Base-by-base conservation (phyloP, 2,888 invertebrate genomes). In the Pimpla rufipes region DNA sequence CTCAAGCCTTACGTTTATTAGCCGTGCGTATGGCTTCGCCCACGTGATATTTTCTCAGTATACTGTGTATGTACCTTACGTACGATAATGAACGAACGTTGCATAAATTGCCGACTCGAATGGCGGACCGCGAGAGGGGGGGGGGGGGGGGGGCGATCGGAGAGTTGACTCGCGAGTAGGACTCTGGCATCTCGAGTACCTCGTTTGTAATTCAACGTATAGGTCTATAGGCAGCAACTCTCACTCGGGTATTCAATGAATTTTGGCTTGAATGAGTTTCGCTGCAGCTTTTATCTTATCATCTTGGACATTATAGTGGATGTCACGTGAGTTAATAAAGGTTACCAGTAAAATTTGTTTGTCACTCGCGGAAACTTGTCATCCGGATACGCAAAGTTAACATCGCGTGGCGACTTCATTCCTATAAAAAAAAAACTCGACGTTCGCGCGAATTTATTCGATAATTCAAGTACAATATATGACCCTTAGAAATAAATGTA, bases 61-160 rank as follows among this genome's bases (percentile, higher is more conserved):
- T 71, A 82, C 57, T 13, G 35, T 6, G 6, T 35, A 59, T 6
- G 6, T 35, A 59, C 57, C 35, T 59, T 59, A 59, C 57, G 57
- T 59, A 86, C 85, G 85, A 85, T 85, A 81, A 85, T 73, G 68
- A 79, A 79, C 62, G 81, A 87, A 87, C 81, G 75, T 80, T 79
- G 76, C 83, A 85, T 86, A 87, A 85, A 87, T 86, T 85, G 79
- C n/a, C 81, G 68, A 64, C 52, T 75, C 47, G 29, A 50, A 67
- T 29, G 29, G 2, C 29, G 3, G 29, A 29, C 3, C 29, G 5
- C 3, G 29, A 29, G 5, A 5, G 29, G 29, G 29, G 29, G 29
- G 29, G 29, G 29, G 47, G 29, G 47, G 23, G n/a, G 47, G 3
- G 29, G 47, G 47, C 7, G 29, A 23, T 47, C 47, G 47, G 47